A percentile compares a stretch with the other conserved stretches of the same genome.
Conservation (phyloP, 2,797 vertebrate species). For the Rhynchonycteris naso region DNA sequence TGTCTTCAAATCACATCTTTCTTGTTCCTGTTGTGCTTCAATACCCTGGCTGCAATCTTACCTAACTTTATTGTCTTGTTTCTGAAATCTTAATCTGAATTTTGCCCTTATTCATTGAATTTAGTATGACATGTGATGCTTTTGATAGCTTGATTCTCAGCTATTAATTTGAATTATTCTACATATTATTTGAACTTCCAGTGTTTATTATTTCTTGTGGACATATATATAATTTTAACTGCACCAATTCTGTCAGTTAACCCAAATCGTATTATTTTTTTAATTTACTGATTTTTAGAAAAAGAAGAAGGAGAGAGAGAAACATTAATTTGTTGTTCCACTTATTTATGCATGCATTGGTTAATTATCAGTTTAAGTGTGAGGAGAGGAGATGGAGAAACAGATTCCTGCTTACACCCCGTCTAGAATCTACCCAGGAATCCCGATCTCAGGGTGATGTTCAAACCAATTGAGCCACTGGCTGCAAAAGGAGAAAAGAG, state of each 20-base stretch:
- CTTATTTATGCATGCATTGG: too few species aligned
- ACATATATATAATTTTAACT: background rate
- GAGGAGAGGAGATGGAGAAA: too few species aligned
- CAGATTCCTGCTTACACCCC: too few species aligned
- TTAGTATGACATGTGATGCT: background rate
- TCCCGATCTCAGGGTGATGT: too few species aligned
- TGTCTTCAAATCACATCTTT: background rate
- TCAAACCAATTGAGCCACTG: too few species aligned
- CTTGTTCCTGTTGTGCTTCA: background rate
- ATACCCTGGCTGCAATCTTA: background rate
- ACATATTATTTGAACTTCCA: background rate
- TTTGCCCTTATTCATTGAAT: background rate
- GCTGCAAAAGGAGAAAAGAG: too few species aligned
- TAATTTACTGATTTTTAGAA: too few species aligned
- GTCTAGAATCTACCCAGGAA: too few species aligned
- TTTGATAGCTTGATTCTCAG: background rate
- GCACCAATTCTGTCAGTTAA: background rate
- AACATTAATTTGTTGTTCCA: too few species aligned
- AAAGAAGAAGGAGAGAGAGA: too few species aligned
- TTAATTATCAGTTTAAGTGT: too few species aligned
- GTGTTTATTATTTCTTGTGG: constrained; percentile 6
- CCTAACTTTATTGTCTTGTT: background rate
- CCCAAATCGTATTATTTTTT: background rate
- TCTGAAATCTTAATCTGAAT: background rate
- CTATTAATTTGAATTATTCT: background rate